Base-by-base conservation (phyloP, 1,140 invertebrate genomes). In the Pseudomyrmex sp. region DNA sequence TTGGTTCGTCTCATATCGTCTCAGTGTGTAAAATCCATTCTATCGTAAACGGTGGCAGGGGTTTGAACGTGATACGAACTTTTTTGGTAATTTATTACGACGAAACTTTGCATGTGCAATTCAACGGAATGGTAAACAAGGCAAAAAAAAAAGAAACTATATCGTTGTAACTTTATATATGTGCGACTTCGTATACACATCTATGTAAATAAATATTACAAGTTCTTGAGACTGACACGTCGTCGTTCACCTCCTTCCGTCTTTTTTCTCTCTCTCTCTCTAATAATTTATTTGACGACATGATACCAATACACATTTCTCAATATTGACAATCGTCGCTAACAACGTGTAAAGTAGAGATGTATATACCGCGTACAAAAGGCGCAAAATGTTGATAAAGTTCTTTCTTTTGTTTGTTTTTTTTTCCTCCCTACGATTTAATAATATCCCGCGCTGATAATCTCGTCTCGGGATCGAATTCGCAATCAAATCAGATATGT, bases 201-300 rank as follows among this genome's bases (percentile, higher is more conserved):
- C 46, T 69, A 68, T 89, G 87, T 89, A 89, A 86, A 89, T 89
- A 89, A 89, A 89, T 86, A 88, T 80, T 76, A 52, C 70, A 88
- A 88, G 75, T 66, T 50, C 79, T 82, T 76, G 61, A 88, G 66
- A 83, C 61, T 79, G 72, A 68, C 20, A 79, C 15, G 35, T 46
- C 15, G 35, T 46, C 18, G 50, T 82, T 61, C 12, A 56, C 8
- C 48, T 52, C n/a, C 35, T 73, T 10, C 35, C 3, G 26, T 35
- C 26, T 35, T 26, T 2, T 26, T 0, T 26, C 26, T 26, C 26
- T 26, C 26, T 35, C 5, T 35, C 35, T 35, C 35, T 35, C 35
- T 82, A 90, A 90, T 89, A 91, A 89, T 91, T 89, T 91, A 91
- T 91, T 35, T 91, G 73, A 85, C 84, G 50, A n/a, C 87, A 59